Base-by-base conservation (phyloP, 2,888 invertebrate genomes). In the Electrophaes corylata region DNA sequence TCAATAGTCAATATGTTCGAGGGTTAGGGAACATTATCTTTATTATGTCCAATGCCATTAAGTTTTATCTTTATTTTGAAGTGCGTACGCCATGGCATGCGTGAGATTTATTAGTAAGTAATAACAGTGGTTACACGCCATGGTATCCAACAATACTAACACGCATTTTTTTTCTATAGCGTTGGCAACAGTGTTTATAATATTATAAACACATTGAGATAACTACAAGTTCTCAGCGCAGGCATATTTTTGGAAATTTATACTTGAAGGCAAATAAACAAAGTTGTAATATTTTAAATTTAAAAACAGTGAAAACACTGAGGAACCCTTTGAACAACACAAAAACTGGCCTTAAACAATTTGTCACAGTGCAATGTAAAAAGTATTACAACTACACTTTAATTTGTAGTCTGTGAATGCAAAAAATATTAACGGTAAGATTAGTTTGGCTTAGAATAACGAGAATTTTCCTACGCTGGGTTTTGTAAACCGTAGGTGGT, bases 1-100 rank as follows among this genome's bases (percentile, higher is more conserved):
- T 66, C 71, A 70, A 74, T 75, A 74, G 69, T 74, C 74, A 72
- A 79, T 75, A 72, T 69, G 70, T 57, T 69, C 53, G 65, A 62
- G 68, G 65, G 49, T 58, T 62, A 50, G 68, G 62, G 64, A 46
- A 60, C 51, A 60, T 64, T 66, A 60, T 60, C 60, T 52, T 55
- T 60, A 60, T 60, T 60, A 60, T 40, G 51, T 60, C 60, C 51
- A 51, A 55, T 14, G 59, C 55, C 37, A 55, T 60, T 51, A 60
- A 46, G 20, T 52, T 56, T 56, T 47, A 59, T 60, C 44, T 50
- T 10, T 23, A 50, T 47, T 46, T 55, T 35, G 50, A 50, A 54
- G 20, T 46, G 20, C 23, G 23, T 44, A 47, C 23, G 8, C 37
- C 16, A n/a, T n/a, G 39, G 47, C 5, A 37, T 37, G 35, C 14